Conservation (phyloP, 2,888 invertebrate genomes). For the Volucella inflata region DNA sequence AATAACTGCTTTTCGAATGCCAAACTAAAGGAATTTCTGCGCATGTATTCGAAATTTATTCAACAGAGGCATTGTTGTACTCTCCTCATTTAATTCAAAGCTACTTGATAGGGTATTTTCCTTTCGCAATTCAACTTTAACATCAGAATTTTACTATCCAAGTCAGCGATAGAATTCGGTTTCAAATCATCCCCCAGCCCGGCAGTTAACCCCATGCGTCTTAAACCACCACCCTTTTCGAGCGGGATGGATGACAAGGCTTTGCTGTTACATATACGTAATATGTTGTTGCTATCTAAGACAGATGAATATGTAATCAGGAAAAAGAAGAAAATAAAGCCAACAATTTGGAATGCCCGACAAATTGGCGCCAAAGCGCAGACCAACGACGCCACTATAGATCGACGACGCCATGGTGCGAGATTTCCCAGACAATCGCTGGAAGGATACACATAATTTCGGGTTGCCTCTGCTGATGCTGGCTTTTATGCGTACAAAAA, state of each 20-base stretch:
- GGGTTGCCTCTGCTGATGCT: constrained; percentile 27
- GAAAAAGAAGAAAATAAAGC: constrained; percentile 10
- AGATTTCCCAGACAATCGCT: constrained; percentile 64
- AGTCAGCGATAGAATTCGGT: not conserved
- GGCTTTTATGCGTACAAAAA: constrained; percentile 47
- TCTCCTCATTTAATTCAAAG: too few species aligned
- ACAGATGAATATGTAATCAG: constrained; percentile 52
- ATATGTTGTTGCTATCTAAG: constrained; percentile 43
- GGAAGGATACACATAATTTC: constrained; percentile 62
- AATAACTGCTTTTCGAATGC: too few species aligned
- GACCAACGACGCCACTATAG: constrained; percentile 46
- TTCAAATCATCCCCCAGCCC: constrained; percentile 21
- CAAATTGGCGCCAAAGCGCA: constrained; percentile 70
- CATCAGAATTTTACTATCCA: not conserved
- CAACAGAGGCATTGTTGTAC: too few species aligned
- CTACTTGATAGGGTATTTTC: too few species aligned
- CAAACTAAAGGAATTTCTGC: too few species aligned
- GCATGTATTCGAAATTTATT: too few species aligned
- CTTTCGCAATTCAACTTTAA: too few species aligned
- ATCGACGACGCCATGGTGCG: constrained; percentile 46
- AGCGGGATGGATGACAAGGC: constrained; percentile 22
- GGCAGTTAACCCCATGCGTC: constrained; percentile 46
- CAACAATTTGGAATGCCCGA: constrained; percentile 56
- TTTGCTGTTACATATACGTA: constrained; percentile 3
- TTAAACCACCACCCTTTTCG: not conserved